phyloP scores from a whole-genome alignment of 2,888 invertebrate species.

The Calliopum simillimum region DNA sequence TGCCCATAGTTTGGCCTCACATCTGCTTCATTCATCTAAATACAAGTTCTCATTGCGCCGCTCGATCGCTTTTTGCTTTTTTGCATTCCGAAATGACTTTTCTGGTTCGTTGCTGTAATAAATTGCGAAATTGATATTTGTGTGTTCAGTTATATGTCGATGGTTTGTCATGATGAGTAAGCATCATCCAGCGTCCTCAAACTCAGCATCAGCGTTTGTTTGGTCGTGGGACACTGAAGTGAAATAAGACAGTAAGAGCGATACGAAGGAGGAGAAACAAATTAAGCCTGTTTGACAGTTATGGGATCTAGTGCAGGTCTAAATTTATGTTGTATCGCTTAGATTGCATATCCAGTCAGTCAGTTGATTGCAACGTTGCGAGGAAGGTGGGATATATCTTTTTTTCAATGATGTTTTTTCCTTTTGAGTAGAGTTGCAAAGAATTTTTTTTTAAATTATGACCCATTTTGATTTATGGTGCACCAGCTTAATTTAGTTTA shows the following conservation, averaged over 20 bases:
- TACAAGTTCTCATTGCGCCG: neutral
- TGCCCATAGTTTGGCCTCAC: neutral
- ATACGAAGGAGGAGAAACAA: slow-evolving; percentile 4
- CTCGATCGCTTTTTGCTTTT: slow-evolving; percentile 1
- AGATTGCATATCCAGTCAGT: neutral
- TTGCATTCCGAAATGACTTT: slow-evolving; percentile 9
- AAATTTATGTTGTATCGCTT: neutral
- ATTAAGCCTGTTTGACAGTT: slow-evolving; percentile 26
- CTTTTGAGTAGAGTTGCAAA: too few species aligned
- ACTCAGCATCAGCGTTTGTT: neutral
- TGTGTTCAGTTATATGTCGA: slow-evolving; percentile 32
- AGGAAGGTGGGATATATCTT: too few species aligned
- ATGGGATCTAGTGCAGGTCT: slow-evolving; percentile 8
- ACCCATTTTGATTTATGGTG: too few species aligned
- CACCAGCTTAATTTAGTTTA: too few species aligned
- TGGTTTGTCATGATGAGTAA: slow-evolving; percentile 28
- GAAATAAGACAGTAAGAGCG: neutral
- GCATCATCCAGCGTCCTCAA: slow-evolving; percentile 15
- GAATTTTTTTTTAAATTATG: too few species aligned
- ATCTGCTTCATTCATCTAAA: neutral
- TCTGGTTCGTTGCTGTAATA: neutral
- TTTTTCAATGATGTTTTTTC: too few species aligned
- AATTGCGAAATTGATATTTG: slow-evolving; percentile 33
- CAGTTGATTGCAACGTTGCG: neutral
- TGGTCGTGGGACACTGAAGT: neutral